Evolutionary conservation across 2,797 vertebrate species (phyloP).

Genomic region (Leptodactylus fallax): DNA sequence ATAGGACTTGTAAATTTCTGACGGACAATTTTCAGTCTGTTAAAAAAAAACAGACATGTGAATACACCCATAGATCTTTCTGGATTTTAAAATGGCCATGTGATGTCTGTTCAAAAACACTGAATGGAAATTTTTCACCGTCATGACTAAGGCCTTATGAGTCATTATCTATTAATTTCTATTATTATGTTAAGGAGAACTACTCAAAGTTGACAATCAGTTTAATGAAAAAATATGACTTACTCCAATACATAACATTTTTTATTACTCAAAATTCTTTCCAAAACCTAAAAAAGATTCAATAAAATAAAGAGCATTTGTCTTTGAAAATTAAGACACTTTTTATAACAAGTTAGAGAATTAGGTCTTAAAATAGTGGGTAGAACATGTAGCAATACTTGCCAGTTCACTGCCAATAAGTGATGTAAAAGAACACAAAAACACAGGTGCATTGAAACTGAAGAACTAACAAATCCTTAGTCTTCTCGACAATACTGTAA

Average conservation of each 20-base stretch:
- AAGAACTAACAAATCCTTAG: background rate
- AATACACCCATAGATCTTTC: too few relatives aligned
- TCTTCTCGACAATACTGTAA: background rate
- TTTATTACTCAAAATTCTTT: slow-evolving; percentile 10
- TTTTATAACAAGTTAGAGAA: background rate
- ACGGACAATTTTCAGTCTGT: too few relatives aligned
- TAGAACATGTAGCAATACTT: background rate
- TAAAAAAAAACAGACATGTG: too few relatives aligned
- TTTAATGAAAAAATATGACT: background rate
- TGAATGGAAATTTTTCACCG: too few relatives aligned
- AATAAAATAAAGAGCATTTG: slow-evolving; percentile 12
- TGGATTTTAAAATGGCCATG: too few relatives aligned
- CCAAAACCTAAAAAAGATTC: slow-evolving; percentile 40
- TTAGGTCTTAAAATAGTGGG: background rate
- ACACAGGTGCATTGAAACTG: background rate
- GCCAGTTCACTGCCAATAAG: background rate
- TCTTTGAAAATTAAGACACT: slow-evolving; percentile 49
- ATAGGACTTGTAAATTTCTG: too few relatives aligned
- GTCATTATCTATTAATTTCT: too few relatives aligned
- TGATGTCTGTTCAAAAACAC: too few relatives aligned
- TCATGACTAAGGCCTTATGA: too few relatives aligned
- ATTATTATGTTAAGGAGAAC: too few relatives aligned
- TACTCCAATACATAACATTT: background rate
- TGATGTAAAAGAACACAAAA: background rate
- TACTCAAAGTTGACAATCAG: background rate